phyloP scores from a whole-genome alignment of 2,113 vertebrate genomes.

The Paedocypris sp. region DNA sequence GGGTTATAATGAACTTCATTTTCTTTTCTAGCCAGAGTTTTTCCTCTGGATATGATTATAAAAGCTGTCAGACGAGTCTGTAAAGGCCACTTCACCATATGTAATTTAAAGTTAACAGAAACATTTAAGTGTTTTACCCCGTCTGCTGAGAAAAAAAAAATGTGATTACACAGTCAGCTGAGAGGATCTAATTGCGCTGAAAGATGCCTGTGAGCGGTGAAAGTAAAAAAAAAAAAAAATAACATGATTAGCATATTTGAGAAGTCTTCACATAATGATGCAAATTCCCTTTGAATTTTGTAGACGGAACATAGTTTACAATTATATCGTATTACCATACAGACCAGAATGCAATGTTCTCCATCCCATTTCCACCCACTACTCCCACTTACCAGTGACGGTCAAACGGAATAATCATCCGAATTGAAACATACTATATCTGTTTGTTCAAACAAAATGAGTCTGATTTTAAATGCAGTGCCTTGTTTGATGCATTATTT shows the following conservation, averaged over 20 bases:
- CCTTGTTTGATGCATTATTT: too few relatives aligned
- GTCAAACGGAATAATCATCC: too few relatives aligned
- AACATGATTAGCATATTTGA: conserved; percentile 37
- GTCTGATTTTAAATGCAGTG: too few relatives aligned
- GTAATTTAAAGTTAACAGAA: conserved; percentile 12
- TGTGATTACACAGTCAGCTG: conserved; percentile 8
- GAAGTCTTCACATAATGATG: conserved; percentile 33
- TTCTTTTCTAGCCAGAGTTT: neutral
- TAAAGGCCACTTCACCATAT: neutral
- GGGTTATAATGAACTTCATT: neutral
- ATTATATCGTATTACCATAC: conserved; percentile 35
- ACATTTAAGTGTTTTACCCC: neutral
- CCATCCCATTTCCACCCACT: conserved; percentile 15
- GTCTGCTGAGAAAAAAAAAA: neutral
- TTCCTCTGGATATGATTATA: conserved; percentile 1
- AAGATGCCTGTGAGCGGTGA: conserved; percentile 6
- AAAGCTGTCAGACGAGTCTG: neutral
- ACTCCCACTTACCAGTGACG: conserved; percentile 1
- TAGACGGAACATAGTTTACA: conserved; percentile 23
- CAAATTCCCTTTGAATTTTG: conserved; percentile 29
- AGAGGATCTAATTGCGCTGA: conserved; percentile 19
- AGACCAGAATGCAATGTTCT: conserved; percentile 19
- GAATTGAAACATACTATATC: too few relatives aligned
- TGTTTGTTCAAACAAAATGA: too few relatives aligned
- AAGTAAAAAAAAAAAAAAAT: neutral